These are phyloP conservation scores for Sapajus apella DNA, from an alignment of 2,113 vertebrate genomes.

Conservation along the genomic window DNA sequence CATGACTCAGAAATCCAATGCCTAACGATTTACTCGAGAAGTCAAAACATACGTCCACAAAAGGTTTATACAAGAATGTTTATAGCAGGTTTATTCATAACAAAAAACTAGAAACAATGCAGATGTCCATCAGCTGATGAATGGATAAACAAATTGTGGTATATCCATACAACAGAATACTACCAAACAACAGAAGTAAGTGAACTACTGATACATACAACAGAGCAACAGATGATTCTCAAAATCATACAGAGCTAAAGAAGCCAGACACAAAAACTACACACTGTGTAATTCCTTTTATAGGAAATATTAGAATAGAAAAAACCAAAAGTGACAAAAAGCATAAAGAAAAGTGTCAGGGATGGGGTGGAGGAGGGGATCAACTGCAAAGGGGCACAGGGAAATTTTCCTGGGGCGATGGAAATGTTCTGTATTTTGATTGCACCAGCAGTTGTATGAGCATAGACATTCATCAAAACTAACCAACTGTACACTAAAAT, in stretches of 20 bases:
- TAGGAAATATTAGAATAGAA: background rate
- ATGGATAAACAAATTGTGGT: background rate
- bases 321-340: background rate
- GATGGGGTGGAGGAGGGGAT: background rate
- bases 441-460: background rate
- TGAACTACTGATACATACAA: background rate
- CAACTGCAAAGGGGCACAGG: background rate
- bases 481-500: background rate
- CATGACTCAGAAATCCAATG: background rate
- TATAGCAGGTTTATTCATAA: background rate
- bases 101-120: background rate
- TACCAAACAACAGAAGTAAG: background rate
- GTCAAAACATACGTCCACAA: background rate
- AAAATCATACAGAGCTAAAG: background rate
- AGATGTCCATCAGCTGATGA: background rate
- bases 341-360: background rate
- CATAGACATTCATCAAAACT: background rate
- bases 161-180: background rate
- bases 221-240: background rate
- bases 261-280: background rate
- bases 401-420: background rate
- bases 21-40: background rate
- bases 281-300: background rate
- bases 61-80: background rate
- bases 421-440: background rate